These are phyloP conservation scores for Odontamblyopus lacepedii DNA, from an alignment of 2,797 vertebrate species.

Conservation along the genomic window DNA sequence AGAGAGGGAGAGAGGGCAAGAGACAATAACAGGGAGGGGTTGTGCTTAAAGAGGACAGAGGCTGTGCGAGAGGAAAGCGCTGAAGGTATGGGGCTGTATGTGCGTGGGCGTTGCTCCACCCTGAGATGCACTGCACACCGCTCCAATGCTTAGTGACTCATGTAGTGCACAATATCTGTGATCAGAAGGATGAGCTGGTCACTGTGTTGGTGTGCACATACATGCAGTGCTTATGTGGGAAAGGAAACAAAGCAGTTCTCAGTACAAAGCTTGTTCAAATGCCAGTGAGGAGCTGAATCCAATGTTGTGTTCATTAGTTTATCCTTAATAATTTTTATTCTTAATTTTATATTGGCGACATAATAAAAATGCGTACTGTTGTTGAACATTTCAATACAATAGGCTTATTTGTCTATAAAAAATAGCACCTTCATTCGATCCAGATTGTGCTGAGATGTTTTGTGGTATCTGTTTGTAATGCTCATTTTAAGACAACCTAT, in stretches of 20 bases:
- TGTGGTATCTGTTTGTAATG: background rate
- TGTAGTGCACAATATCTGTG: slow-evolving; percentile 68
- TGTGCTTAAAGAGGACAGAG: slow-evolving; percentile 31
- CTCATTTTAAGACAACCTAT: background rate
- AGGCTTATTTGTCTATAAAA: slow-evolving; percentile 6
- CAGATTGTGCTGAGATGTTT: background rate
- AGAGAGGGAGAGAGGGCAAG: slow-evolving; percentile 26
- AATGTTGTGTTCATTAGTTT: slow-evolving; percentile 25
- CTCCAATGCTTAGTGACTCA: slow-evolving; percentile 78
- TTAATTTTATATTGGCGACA: slow-evolving; percentile 36
- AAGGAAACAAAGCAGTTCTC: slow-evolving; percentile 63
- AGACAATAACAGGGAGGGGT: slow-evolving; percentile 36
- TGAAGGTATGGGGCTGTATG: slow-evolving; percentile 67
- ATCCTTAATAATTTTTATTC: slow-evolving; percentile 14
- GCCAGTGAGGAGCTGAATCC: slow-evolving; percentile 49
- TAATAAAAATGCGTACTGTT: slow-evolving; percentile 21
- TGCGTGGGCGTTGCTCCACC: slow-evolving; percentile 77
- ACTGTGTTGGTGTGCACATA: slow-evolving; percentile 31
- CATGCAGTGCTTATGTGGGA: slow-evolving; percentile 49
- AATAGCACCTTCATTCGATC: background rate
- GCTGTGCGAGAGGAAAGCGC: slow-evolving; percentile 42
- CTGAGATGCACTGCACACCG: slow-evolving; percentile 76
- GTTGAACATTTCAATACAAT: slow-evolving; percentile 13
- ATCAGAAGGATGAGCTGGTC: slow-evolving; percentile 55
- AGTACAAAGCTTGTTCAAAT: slow-evolving; percentile 58